Percentiles rank a stretch among this genome's conserved stretches.
These are phyloP conservation scores for Rhinoptilus africanus DNA, from an alignment of 2,113 vertebrate genomes.

Conservation along the genomic window DNA sequence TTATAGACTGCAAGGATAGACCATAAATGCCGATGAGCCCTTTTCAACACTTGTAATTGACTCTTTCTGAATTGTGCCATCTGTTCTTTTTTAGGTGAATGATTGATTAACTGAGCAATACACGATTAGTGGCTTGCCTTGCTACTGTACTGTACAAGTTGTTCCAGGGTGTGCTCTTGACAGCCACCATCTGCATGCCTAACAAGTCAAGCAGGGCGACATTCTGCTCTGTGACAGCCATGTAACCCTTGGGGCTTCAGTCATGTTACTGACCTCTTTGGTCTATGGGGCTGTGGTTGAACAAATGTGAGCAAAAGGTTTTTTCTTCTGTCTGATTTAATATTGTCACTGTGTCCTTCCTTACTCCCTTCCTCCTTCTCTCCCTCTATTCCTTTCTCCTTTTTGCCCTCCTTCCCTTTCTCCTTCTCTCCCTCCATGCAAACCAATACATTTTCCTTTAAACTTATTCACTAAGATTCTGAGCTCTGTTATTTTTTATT, in stretches of 20 bases:
- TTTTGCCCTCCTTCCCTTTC: neutral
- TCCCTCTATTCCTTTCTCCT: neutral
- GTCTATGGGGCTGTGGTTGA: neutral
- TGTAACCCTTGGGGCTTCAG: neutral
- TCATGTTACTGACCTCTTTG: neutral
- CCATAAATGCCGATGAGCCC: neutral
- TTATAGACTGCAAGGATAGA: neutral
- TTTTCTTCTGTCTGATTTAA: neutral
- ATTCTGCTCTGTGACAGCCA: neutral
- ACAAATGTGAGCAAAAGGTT: neutral
- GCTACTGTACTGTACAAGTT: neutral
- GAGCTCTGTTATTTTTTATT: neutral
- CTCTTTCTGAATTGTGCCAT: conserved; percentile 13
- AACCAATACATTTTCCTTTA: neutral
- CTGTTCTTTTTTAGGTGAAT: conserved; percentile 19
- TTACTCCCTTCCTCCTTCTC: neutral
- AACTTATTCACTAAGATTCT: neutral
- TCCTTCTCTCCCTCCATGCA: neutral
- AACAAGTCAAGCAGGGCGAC: neutral
- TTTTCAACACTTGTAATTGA: neutral
- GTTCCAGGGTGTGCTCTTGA: neutral
- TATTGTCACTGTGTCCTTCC: neutral
- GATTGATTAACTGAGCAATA: conserved; percentile 29
- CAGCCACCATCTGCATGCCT: neutral
- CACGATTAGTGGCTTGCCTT: conserved; percentile 9